phyloP scores from a whole-genome alignment of 2,888 invertebrate species.

The Drosophila ustulata region DNA sequence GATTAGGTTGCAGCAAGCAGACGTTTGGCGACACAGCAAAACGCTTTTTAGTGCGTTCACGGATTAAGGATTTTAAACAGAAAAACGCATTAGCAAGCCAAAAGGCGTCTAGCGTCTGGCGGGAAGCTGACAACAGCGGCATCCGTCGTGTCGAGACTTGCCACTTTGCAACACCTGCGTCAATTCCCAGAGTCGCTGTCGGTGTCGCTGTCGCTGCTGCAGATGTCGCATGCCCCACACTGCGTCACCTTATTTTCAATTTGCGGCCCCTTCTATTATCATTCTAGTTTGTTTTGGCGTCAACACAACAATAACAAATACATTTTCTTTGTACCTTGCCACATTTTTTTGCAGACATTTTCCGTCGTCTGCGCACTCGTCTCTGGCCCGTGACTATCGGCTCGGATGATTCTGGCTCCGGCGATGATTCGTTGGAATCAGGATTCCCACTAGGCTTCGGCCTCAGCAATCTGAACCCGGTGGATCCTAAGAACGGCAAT shows the following conservation, averaged over 20 bases:
- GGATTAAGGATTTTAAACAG: conserved; percentile 79
- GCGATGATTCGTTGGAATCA: conserved; percentile 45
- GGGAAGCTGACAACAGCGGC: conserved; percentile 23
- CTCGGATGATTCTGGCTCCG: conserved; percentile 50
- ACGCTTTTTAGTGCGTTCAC: conserved; percentile 75
- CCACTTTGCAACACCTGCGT: conserved; percentile 82
- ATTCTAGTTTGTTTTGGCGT: conserved; percentile 50
- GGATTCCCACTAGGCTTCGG: conserved; percentile 50
- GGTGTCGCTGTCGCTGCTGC: conserved; percentile 28
- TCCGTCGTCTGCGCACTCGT: conserved; percentile 82
- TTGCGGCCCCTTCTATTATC: conserved; percentile 29
- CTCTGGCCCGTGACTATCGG: conserved; percentile 67
- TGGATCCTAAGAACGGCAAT: conserved; percentile 80
- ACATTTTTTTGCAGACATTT: conserved; percentile 73
- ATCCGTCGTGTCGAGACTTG: conserved; percentile 42
- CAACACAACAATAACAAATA: conserved; percentile 56
- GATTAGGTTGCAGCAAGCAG: conserved; percentile 54
- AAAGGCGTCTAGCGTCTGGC: conserved; percentile 51
- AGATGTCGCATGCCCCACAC: conserved; percentile 11
- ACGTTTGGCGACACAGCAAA: conserved; percentile 63
- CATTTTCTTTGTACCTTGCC: conserved; percentile 2
- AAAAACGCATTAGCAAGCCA: conserved; percentile 81
- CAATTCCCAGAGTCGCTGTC: conserved; percentile 68
- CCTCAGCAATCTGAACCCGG: conserved; percentile 41
- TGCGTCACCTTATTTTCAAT: conserved; percentile 19